Evolutionary conservation across 2,888 invertebrate species (phyloP).

Genomic region (Gisinianus flammeolus): DNA sequence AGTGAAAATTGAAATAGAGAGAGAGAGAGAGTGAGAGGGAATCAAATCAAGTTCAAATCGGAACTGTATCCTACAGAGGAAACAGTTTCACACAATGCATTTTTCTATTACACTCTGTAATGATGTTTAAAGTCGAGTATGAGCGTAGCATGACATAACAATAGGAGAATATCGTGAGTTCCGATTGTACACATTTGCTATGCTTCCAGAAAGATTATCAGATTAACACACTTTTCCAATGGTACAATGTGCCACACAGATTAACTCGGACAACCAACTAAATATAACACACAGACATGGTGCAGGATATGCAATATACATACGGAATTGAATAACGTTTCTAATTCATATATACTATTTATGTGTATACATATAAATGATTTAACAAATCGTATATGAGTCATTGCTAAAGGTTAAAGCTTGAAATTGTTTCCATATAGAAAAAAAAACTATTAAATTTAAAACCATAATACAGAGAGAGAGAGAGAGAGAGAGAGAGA

Average conservation of each 20-base stretch:
- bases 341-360: neutral
- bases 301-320: too few relatives aligned
- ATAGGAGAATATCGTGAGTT: too few relatives aligned
- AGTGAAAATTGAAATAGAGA: neutral
- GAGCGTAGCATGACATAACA: neutral
- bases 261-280: neutral
- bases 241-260: neutral
- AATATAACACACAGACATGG: neutral
- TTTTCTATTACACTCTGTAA: neutral
- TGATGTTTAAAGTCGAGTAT: neutral
- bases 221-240: constrained; percentile 24
- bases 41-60: neutral
- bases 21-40: neutral
- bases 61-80: neutral
- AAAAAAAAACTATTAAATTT: too few relatives aligned
- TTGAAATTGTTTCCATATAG: too few relatives aligned
- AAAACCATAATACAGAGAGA: too few relatives aligned
- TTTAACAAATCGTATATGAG: too few relatives aligned
- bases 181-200: too few relatives aligned
- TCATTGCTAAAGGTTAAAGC: too few relatives aligned
- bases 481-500: too few relatives aligned
- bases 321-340: too few relatives aligned
- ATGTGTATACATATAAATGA: neutral
- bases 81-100: neutral
- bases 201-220: constrained; percentile 27